phyloP scores from a whole-genome alignment of 2,888 invertebrate genomes.

The Coenonympha glycerion region DNA sequence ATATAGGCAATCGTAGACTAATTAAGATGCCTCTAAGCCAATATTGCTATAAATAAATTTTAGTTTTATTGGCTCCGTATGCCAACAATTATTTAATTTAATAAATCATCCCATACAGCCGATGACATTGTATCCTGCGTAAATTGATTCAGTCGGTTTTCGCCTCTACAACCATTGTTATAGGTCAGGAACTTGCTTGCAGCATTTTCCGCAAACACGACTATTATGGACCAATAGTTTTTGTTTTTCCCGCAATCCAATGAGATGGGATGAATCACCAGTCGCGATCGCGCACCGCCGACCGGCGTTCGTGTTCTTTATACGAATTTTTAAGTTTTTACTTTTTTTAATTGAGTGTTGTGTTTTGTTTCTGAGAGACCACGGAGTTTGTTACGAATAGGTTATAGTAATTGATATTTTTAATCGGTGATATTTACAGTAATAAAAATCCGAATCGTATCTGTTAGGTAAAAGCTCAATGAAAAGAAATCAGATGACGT shows the following conservation, averaged over 20 bases:
- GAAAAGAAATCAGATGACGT: no score
- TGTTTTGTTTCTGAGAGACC: constrained; percentile 15
- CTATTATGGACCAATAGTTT: constrained; percentile 24
- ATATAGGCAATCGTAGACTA: background rate
- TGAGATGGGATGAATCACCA: constrained; percentile 65
- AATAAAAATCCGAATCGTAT: no score
- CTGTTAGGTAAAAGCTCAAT: no score
- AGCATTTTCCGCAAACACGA: background rate
- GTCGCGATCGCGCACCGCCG: constrained; percentile 50
- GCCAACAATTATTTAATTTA: constrained; percentile 22
- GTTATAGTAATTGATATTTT: constrained; percentile 6
- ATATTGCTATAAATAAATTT: background rate
- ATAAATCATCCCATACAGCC: constrained; percentile 14
- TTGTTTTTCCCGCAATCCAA: constrained; percentile 39
- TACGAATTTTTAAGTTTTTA: constrained; percentile 31
- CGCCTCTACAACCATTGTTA: constrained; percentile 5
- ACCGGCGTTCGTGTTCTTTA: constrained; percentile 38
- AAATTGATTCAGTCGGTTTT: constrained; percentile 14
- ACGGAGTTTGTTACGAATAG: constrained; percentile 14
- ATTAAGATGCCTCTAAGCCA: background rate
- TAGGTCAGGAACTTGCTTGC: constrained; percentile 18
- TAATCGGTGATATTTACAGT: background rate
- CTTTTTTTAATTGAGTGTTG: constrained; percentile 18
- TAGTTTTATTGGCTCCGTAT: background rate
- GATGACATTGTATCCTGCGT: background rate